phyloP scores from a whole-genome alignment of 2,113 vertebrate genomes.

The Neolamprologus devosi region DNA sequence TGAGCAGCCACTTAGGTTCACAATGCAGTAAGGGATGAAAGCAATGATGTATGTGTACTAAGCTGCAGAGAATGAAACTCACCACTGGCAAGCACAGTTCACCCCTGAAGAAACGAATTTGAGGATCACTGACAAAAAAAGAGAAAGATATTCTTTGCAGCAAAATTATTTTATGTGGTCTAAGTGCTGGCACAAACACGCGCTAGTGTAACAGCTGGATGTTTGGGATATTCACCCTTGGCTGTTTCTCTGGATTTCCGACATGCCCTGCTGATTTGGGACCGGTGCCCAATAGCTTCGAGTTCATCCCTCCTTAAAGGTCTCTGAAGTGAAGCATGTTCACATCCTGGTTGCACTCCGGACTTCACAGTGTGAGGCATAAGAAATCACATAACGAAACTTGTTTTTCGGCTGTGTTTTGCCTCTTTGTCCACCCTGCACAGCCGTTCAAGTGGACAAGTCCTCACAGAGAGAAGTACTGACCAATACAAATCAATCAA shows the following conservation, averaged over 20 bases:
- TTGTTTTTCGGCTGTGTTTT: background rate
- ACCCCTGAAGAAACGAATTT: slow-evolving; percentile 29
- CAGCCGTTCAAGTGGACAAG: background rate
- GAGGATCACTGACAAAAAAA: background rate
- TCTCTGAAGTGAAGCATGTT: slow-evolving; percentile 13
- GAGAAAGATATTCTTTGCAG: background rate
- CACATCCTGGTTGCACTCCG: background rate
- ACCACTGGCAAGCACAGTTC: slow-evolving; percentile 9
- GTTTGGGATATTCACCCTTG: background rate
- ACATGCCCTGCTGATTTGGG: slow-evolving; percentile 4
- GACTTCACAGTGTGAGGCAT: slow-evolving; percentile 6
- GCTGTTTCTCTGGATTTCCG: slow-evolving; percentile 1
- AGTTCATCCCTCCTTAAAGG: slow-evolving; percentile 15
- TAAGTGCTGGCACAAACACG: background rate
- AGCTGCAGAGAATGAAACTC: slow-evolving; percentile 10
- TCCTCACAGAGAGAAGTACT: background rate
- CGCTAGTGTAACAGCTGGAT: background rate
- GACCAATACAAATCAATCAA: slow-evolving; percentile 28
- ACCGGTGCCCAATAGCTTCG: background rate
- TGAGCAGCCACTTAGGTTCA: slow-evolving; percentile 34
- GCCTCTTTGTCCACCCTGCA: background rate
- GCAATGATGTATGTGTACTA: slow-evolving; percentile 35
- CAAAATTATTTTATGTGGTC: background rate
- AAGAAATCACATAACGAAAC: slow-evolving; percentile 3
- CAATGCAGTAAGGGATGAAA: slow-evolving; percentile 43